Conservation (phyloP, 2,888 invertebrate genomes). For the Pogonocherus hispidulus region DNA sequence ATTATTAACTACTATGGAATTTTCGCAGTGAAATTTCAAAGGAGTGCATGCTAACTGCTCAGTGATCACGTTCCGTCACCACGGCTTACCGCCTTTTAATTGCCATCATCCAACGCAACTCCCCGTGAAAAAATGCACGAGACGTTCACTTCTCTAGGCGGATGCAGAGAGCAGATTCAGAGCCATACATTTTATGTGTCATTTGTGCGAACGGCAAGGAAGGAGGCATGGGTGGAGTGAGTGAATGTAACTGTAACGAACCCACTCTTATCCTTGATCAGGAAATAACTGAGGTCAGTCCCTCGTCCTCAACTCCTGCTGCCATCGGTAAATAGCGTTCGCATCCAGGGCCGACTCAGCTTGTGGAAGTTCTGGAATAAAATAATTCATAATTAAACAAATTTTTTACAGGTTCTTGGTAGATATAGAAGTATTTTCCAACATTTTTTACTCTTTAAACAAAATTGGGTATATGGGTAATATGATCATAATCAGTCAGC, state of each 20-base stretch:
- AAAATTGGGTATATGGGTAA: no score
- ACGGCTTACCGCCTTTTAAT: neutral
- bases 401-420: no score
- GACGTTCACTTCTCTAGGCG: conserved; percentile 42
- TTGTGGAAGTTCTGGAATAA: no score
- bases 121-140: conserved; percentile 31
- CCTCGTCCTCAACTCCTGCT: conserved; percentile 64
- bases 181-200: conserved; percentile 19
- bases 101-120: conserved; percentile 40
- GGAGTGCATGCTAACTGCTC: neutral
- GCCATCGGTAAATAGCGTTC: conserved; percentile 21
- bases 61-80: conserved; percentile 23
- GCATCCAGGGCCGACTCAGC: neutral
- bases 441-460: no score
- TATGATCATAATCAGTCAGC: no score
- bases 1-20: no score
- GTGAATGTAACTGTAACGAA: conserved; percentile 60
- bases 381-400: no score
- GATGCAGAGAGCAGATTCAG: conserved; percentile 16
- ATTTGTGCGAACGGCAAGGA: conserved; percentile 19
- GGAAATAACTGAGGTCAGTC: conserved; percentile 73
- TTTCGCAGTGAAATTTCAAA: neutral
- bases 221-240: conserved; percentile 53
- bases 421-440: no score
- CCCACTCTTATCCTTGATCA: conserved; percentile 56